Conservation (phyloP, 1,140 invertebrate genomes). For the Trachymyrmex cornetzi region DNA sequence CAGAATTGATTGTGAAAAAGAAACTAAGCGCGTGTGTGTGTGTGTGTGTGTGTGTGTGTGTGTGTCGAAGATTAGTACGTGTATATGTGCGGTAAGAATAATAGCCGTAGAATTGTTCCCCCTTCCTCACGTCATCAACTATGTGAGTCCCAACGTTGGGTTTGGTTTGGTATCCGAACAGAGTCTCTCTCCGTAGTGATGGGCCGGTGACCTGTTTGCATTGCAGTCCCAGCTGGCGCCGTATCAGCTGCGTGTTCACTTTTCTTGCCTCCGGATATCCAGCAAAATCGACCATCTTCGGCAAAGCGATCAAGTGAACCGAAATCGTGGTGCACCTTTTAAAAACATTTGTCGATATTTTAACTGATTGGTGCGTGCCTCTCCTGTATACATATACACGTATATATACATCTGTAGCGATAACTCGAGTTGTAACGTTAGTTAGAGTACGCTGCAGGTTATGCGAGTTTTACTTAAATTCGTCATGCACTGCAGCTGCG, state of each 20-base stretch:
- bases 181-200: conserved; percentile 50
- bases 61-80: neutral
- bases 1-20: neutral
- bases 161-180: conserved; percentile 49
- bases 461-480: conserved; percentile 10
- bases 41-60: no score
- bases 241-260: neutral
- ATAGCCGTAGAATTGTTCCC: conserved; percentile 69
- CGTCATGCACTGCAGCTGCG: neutral
- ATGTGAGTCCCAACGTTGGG: conserved; percentile 52
- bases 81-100: conserved; percentile 42
- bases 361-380: neutral
- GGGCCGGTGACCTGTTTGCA: conserved; percentile 13
- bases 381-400: neutral
- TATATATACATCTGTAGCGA: neutral
- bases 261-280: neutral
- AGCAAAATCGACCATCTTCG: neutral
- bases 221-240: conserved; percentile 26
- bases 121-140: conserved; percentile 51
- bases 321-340: neutral
- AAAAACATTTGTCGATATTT: neutral
- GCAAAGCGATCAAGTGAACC: neutral
- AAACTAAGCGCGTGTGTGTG: neutral
- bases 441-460: neutral
- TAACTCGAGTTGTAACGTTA: neutral